These are phyloP conservation scores for Acrobasis consociella DNA, from an alignment of 2,888 invertebrate species.

Conservation along the genomic window DNA sequence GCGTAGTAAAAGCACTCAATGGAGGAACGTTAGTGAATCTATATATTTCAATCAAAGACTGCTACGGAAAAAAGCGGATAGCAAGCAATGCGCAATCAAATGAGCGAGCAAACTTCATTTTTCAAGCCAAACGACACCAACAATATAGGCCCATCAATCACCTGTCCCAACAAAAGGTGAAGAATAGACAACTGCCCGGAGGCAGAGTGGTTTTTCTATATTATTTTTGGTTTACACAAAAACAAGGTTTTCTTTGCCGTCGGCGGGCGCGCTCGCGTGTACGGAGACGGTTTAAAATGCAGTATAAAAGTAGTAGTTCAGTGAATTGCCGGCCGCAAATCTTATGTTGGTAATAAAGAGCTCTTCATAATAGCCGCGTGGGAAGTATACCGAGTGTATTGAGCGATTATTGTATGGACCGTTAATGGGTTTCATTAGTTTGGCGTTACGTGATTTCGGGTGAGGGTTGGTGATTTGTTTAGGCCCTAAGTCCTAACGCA, in stretches of 20 bases:
- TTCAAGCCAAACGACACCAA: conserved; percentile 71
- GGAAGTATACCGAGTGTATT: conserved; percentile 66
- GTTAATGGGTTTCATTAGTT: conserved; percentile 65
- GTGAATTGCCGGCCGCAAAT: conserved; percentile 39
- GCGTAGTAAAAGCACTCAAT: no score
- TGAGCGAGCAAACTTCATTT: conserved; percentile 69
- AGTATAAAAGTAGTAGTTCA: conserved; percentile 27
- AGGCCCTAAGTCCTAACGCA: conserved; percentile 27
- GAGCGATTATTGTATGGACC: conserved; percentile 59
- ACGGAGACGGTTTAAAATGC: conserved; percentile 1
- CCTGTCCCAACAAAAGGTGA: conserved; percentile 64
- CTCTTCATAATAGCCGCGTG: conserved; percentile 61
- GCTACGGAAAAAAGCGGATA: conserved; percentile 48
- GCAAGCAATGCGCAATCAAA: conserved; percentile 57
- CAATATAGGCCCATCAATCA: conserved; percentile 74
- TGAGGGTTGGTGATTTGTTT: conserved; percentile 33
- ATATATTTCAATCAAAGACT: background rate
- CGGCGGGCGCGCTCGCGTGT: background rate
- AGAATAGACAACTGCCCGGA: conserved; percentile 64
- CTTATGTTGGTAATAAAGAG: conserved; percentile 43
- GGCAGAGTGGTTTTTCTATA: conserved; percentile 58
- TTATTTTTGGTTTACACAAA: conserved; percentile 42
- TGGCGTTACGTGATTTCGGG: conserved; percentile 52
- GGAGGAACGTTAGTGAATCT: background rate
- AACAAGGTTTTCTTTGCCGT: conserved; percentile 22